phyloP scores from a whole-genome alignment of 2,113 vertebrate genomes.

The Zosterops borbonicus region DNA sequence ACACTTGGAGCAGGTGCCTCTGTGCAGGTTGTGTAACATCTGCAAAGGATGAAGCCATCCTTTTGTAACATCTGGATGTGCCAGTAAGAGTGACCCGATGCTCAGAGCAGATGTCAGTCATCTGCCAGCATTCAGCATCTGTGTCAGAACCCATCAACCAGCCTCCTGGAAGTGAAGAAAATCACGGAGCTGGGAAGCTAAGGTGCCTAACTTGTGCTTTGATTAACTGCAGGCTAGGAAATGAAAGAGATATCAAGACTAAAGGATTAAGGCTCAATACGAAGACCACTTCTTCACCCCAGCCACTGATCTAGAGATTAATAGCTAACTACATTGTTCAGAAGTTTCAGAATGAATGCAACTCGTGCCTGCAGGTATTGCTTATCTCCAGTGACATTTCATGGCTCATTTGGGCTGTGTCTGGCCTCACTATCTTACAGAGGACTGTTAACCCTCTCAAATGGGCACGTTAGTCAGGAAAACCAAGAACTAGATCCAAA shows the following conservation, averaged over 20 bases:
- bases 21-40: conserved; percentile 28
- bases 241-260: not conserved
- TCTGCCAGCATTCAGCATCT: not conserved
- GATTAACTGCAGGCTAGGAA: not conserved
- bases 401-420: not conserved
- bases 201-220: not conserved
- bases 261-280: not conserved
- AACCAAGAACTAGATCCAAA: not conserved
- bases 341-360: not conserved
- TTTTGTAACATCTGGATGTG: not conserved
- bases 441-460: not conserved
- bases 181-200: not conserved
- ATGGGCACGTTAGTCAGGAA: not conserved
- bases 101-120: not conserved
- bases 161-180: not conserved
- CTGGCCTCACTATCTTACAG: not conserved
- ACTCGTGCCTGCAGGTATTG: not conserved
- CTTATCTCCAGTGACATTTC: not conserved
- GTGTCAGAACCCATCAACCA: not conserved
- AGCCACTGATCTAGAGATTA: not conserved
- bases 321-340: not conserved
- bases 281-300: not conserved
- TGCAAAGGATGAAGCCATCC: not conserved
- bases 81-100: fast-evolving
- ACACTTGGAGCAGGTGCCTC: not conserved